Evolutionary conservation across 1,140 invertebrate genomes (phyloP).

Genomic region (Akabosia matsudoensis): DNA sequence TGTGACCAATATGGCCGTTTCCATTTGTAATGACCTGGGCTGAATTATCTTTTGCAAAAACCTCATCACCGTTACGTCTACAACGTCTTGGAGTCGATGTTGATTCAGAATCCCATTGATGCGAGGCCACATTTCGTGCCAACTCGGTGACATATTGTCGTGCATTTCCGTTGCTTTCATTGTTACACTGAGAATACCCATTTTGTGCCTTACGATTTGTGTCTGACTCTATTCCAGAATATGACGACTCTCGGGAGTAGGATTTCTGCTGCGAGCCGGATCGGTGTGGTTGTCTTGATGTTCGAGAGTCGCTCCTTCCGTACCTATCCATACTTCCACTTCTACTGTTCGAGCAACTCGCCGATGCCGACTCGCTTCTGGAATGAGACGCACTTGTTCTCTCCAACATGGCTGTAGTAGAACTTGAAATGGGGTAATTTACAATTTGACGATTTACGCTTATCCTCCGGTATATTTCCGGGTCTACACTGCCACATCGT

Average conservation of each 20-base stretch:
- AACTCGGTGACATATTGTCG: constrained; percentile 34
- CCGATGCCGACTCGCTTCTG: constrained; percentile 11
- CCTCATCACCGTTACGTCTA: not conserved
- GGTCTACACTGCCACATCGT: constrained; percentile 38
- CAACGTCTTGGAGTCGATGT: not conserved
- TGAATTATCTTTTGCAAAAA: too few species aligned
- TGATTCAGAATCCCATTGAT: constrained; percentile 40
- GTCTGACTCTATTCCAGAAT: too few species aligned
- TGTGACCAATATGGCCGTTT: not conserved
- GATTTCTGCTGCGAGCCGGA: not conserved
- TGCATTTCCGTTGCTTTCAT: not conserved
- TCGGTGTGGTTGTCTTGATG: not conserved
- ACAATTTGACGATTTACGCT: constrained; percentile 1
- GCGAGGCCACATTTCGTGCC: constrained; percentile 38
- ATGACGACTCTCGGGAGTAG: not conserved
- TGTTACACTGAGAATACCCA: not conserved
- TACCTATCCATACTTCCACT: constrained; percentile 36
- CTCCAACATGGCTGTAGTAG: not conserved
- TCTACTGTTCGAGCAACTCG: constrained; percentile 27
- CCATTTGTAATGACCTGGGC: not conserved
- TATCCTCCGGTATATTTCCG: constrained; percentile 27
- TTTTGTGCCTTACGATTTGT: too few species aligned
- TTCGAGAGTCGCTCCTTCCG: too few species aligned
- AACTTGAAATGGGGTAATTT: not conserved
- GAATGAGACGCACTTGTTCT: not conserved